Evolutionary conservation across 2,797 vertebrate species (phyloP).

Genomic region (Cuculus canorus): DNA sequence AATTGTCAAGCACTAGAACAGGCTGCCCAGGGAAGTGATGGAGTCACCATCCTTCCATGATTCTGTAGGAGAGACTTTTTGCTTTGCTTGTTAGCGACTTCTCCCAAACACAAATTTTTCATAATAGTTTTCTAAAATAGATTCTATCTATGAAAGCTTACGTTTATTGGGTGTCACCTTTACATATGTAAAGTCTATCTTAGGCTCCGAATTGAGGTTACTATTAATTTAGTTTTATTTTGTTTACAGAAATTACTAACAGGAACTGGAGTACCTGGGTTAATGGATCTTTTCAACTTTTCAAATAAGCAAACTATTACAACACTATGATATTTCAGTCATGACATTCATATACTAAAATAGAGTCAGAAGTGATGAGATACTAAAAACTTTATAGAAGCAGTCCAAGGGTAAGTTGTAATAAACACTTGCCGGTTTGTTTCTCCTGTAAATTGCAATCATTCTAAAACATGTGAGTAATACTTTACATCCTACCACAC

Average conservation of each 20-base stretch:
- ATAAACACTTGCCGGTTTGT: not conserved
- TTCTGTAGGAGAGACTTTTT: not conserved
- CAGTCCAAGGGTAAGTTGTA: not conserved
- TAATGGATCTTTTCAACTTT: not conserved
- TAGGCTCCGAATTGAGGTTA: not conserved
- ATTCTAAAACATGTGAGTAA: not conserved
- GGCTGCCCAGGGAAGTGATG: too few relatives aligned
- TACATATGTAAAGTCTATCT: not conserved
- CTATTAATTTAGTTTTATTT: not conserved
- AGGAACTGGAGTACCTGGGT: not conserved
- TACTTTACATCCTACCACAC: not conserved
- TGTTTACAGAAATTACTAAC: not conserved
- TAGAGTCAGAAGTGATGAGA: not conserved
- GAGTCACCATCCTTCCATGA: too few relatives aligned
- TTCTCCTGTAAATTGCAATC: not conserved
- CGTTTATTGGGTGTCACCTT: not conserved
- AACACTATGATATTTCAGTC: not conserved
- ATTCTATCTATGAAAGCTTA: not conserved
- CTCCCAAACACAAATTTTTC: fast-evolving
- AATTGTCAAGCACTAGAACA: too few relatives aligned
- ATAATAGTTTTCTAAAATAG: not conserved
- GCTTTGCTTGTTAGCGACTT: not conserved
- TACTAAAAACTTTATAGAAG: not conserved
- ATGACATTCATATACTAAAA: not conserved
- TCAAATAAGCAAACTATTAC: not conserved